Percentiles rank a stretch among this genome's conserved stretches.
Conservation (phyloP, 2,113 vertebrate species). For the Elgaria multicarinata region DNA sequence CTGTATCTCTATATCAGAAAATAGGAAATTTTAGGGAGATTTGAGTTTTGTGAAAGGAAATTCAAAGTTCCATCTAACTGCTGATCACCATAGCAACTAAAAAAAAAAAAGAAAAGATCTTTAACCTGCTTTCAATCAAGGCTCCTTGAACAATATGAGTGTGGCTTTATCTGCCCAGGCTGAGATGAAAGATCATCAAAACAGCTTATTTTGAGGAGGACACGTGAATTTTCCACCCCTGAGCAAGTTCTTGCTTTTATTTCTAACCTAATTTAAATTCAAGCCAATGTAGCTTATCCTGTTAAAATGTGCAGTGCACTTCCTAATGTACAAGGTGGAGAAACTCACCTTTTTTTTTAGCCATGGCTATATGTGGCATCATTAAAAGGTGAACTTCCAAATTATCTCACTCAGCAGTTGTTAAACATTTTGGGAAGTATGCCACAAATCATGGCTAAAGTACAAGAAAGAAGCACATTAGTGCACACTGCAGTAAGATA, state of each 20-base stretch:
- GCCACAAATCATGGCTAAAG: not conserved
- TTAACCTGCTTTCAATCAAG: conserved; percentile 36
- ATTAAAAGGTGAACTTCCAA: conserved; percentile 11
- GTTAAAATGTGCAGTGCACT: conserved; percentile 13
- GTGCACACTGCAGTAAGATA: not conserved
- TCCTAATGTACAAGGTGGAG: not conserved
- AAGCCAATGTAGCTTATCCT: conserved; percentile 36
- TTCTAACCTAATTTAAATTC: not conserved
- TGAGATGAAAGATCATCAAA: conserved; percentile 44
- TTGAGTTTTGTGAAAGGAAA: conserved; percentile 43
- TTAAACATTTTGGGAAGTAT: no score
- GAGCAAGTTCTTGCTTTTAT: conserved; percentile 38
- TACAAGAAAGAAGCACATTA: not conserved
- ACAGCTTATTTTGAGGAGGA: conserved; percentile 43
- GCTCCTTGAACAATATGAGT: conserved; percentile 41
- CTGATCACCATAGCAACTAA: conserved; percentile 65
- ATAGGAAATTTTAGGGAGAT: conserved; percentile 32
- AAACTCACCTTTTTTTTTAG: not conserved
- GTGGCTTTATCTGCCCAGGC: conserved; percentile 47
- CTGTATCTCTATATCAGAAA: conserved; percentile 29
- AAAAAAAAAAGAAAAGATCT: conserved; percentile 14
- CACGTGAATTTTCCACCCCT: not conserved
- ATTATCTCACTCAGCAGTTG: not conserved
- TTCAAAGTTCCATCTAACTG: conserved; percentile 30
- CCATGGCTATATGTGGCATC: not conserved